Conservation (phyloP, 2,888 invertebrate genomes). For the Drosophila quinaria region DNA sequence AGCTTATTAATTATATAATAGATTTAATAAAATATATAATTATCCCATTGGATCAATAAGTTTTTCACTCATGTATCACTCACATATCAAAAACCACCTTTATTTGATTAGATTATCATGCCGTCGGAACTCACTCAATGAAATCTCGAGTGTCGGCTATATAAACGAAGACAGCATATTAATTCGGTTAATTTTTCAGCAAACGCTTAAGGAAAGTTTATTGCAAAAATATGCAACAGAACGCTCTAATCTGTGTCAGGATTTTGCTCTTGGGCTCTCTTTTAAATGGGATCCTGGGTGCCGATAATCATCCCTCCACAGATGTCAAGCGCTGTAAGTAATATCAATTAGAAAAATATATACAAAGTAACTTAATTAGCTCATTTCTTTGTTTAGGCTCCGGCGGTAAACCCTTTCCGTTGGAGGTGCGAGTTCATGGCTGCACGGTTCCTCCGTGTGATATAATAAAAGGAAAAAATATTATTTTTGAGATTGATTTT, state of each 20-base stretch:
- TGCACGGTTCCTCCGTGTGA: constrained; percentile 83
- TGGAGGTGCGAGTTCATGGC: constrained; percentile 74
- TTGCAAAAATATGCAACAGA: constrained; percentile 47
- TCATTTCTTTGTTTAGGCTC: constrained; percentile 55
- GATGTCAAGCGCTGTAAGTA: constrained; percentile 73
- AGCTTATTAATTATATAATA: not conserved
- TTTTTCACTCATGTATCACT: constrained; percentile 1
- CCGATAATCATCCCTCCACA: constrained; percentile 54
- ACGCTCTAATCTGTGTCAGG: constrained; percentile 36
- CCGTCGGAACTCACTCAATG: constrained; percentile 25
- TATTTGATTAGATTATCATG: constrained; percentile 39
- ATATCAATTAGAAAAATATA: not conserved
- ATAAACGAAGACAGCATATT: constrained; percentile 35
- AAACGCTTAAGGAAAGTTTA: constrained; percentile 31
- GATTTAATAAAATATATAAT: not conserved
- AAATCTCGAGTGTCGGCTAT: constrained; percentile 29
- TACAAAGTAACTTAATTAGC: not conserved
- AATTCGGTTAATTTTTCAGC: constrained; percentile 31
- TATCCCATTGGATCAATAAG: not conserved
- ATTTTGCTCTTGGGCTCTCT: constrained; percentile 33
- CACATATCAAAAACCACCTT: constrained; percentile 27
- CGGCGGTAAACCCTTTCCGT: constrained; percentile 73
- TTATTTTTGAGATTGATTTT: constrained; percentile 81
- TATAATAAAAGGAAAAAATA: constrained; percentile 77
- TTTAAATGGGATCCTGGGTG: constrained; percentile 17